Conservation (phyloP, 2,113 vertebrate species). For the Halcyon senegalensis region DNA sequence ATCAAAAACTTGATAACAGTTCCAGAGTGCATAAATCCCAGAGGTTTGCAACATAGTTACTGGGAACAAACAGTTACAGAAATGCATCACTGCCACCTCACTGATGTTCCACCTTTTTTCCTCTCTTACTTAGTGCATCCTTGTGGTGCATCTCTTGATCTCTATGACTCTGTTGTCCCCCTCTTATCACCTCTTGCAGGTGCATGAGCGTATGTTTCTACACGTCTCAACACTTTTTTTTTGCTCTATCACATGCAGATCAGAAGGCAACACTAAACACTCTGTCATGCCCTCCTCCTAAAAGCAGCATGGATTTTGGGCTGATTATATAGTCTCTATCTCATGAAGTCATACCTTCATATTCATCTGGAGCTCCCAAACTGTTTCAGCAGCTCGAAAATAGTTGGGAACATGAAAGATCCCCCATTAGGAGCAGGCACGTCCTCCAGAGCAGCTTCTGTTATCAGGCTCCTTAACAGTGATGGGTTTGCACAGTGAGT, state of each 20-base stretch:
- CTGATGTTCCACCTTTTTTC: background rate
- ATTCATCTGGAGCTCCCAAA: background rate
- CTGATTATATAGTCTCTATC: background rate
- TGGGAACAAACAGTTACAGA: background rate
- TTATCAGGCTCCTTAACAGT: background rate
- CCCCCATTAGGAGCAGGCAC: accelerated
- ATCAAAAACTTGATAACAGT: background rate
- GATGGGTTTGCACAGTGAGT: background rate
- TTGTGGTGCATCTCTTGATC: background rate
- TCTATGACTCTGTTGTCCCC: background rate
- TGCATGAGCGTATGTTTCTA: background rate
- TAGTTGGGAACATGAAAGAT: background rate
- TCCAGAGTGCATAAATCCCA: background rate
- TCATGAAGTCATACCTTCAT: background rate
- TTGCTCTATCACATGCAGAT: background rate
- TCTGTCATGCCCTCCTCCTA: background rate
- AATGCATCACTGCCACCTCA: background rate
- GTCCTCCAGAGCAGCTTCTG: background rate
- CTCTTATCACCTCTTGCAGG: background rate
- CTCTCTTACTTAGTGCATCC: background rate
- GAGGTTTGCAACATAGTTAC: background rate
- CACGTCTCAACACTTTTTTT: background rate
- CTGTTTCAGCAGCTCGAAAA: background rate
- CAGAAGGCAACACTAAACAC: background rate
- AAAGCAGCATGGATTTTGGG: background rate